These are phyloP conservation scores for Heliornis fulica DNA, from an alignment of 2,113 vertebrate genomes.

Conservation along the genomic window DNA sequence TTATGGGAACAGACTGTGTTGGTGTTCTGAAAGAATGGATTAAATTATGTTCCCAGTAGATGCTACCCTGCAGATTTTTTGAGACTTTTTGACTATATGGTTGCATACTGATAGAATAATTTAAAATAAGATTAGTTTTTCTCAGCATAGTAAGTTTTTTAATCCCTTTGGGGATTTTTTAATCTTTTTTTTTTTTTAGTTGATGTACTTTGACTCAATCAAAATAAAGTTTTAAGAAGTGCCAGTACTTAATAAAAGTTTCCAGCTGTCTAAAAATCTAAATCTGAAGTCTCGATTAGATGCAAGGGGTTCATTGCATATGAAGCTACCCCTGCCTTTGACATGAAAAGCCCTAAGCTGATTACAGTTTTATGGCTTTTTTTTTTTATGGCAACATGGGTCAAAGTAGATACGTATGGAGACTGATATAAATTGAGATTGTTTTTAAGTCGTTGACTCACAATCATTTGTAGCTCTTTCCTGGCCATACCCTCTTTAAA, in stretches of 20 bases:
- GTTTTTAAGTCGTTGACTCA: not conserved
- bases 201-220: not conserved
- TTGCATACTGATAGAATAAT: not conserved
- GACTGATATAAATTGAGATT: not conserved
- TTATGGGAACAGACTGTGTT: not conserved
- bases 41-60: not conserved
- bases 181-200: not conserved
- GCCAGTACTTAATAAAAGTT: conserved; percentile 64
- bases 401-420: not conserved
- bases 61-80: not conserved
- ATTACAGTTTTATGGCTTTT: conserved; percentile 2
- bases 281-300: conserved; percentile 39
- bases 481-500: not conserved
- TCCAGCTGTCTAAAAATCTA: conserved; percentile 47
- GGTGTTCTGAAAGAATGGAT: not conserved
- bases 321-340: conserved; percentile 16
- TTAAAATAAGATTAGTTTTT: not conserved
- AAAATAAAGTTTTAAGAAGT: conserved; percentile 44
- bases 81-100: not conserved
- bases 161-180: not conserved
- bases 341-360: not conserved
- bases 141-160: not conserved
- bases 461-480: not conserved
- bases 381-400: not conserved
- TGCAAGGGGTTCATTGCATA: not conserved